Conservation (phyloP, 2,797 vertebrate genomes). For the Cryptoprocta ferox region DNA sequence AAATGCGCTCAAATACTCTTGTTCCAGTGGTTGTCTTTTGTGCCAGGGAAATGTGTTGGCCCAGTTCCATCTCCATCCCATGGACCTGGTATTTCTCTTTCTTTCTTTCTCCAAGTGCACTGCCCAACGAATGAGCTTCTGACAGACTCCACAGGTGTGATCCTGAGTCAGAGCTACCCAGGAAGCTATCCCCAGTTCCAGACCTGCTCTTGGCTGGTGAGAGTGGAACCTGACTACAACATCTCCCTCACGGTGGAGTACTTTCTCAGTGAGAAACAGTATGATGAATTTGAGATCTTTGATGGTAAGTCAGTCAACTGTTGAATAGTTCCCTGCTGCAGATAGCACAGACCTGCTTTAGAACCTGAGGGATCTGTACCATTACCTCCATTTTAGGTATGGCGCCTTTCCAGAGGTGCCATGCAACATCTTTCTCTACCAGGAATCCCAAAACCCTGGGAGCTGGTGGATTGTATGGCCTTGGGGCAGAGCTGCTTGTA, state of each 20-base stretch:
- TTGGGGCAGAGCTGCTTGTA: not conserved
- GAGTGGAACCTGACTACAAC: slow-evolving; percentile 95
- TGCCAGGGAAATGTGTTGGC: not conserved
- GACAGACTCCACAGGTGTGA: slow-evolving; percentile 95
- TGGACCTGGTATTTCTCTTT: not conserved
- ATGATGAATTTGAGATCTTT: slow-evolving; percentile 98
- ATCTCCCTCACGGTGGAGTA: slow-evolving; percentile 96
- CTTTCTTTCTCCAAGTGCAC: slow-evolving; percentile 88
- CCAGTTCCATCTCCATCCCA: not conserved
- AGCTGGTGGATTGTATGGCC: not conserved
- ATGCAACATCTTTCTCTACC: not conserved
- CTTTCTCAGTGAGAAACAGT: slow-evolving; percentile 97
- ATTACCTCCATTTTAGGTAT: not conserved
- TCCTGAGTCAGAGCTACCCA: slow-evolving; percentile 96
- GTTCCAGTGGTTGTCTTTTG: not conserved
- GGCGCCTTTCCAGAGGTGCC: not conserved
- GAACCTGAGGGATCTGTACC: not conserved
- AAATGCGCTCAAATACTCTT: not conserved
- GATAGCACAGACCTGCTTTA: not conserved
- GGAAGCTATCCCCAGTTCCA: slow-evolving; percentile 96
- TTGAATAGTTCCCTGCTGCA: fast-evolving
- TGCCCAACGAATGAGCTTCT: slow-evolving; percentile 96
- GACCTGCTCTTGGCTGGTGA: slow-evolving; percentile 98
- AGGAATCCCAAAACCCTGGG: not conserved
- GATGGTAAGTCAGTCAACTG: slow-evolving; percentile 89